Base-by-base conservation (phyloP, 2,113 vertebrate species). In the Albula glossodonta region DNA sequence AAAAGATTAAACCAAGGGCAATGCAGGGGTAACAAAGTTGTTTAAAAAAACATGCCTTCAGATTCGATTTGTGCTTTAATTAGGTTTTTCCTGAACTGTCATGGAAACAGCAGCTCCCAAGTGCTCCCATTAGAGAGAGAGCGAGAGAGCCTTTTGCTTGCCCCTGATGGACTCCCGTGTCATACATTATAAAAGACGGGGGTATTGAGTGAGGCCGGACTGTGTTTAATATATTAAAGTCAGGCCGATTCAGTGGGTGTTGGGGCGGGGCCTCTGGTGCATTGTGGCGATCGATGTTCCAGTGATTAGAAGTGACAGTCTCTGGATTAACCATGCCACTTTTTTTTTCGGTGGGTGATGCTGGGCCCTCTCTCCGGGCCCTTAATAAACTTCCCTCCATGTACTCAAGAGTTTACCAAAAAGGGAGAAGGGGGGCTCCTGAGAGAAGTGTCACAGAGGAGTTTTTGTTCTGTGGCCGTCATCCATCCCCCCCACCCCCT, bases 131-230 rank as follows among this genome's bases (percentile, higher is more conserved):
- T 81, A 57, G 50, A 82, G 22, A 48, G 90, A 90, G 60, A 22
- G 77, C 31, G 50, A 82, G 22, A 48, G 90, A 90, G 60, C 3
- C 90, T 90, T 89, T 82, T 86, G 86, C 88, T n/a, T 83, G 87
- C 87, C 66, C 41, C 22, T 50, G 84, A 78, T 77, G 60, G 50
- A 51, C 5, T 88, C 52, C 25, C 9, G 50, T 22, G 81, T 88
- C 77, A 70, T 63, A 78, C 78, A 56, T 82, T 78, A 78, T 88
- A 85, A 85, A 80, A 56, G 19, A 51, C 25, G 56, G 60, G 85
- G 53, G 77, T 78, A 77, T 83, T 57, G 74, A 87, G 85, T 86
- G 63, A 1, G 31, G 31, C 31, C 31, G 31, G 80, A 51, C 80
- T 81, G 83, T 85, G 85, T 84, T 83, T 80, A 83, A 78, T 48